Evolutionary conservation across 2,113 vertebrate species (phyloP).

Genomic region (Rafetus swinhoei): DNA sequence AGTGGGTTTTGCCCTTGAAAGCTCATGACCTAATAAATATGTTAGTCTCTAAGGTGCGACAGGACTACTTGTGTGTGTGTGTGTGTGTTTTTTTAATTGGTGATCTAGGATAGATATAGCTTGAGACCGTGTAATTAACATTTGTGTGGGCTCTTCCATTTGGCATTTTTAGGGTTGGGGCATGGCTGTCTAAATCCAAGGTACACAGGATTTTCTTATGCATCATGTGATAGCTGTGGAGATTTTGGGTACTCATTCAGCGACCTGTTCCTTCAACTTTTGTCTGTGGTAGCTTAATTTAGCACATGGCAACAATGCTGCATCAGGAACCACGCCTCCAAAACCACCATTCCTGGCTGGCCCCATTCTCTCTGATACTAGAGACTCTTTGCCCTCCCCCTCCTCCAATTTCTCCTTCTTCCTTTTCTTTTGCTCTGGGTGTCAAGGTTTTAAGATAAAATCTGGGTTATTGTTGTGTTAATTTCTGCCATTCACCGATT

Average conservation of each 20-base stretch:
- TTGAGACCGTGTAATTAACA: neutral
- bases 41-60: too few relatives aligned
- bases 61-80: too few relatives aligned
- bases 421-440: neutral
- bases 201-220: neutral
- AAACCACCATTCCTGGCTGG: neutral
- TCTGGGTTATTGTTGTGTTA: neutral
- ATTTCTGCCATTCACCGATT: neutral
- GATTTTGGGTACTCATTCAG: neutral
- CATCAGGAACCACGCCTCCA: neutral
- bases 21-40: too few relatives aligned
- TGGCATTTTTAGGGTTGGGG: neutral
- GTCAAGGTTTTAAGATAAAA: neutral
- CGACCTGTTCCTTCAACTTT: neutral
- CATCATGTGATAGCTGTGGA: neutral
- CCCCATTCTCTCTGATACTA: neutral
- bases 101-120: neutral
- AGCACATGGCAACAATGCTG: neutral
- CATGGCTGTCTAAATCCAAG: neutral
- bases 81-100: too few relatives aligned
- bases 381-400: too few relatives aligned
- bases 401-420: too few relatives aligned
- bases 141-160: neutral
- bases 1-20: too few relatives aligned
- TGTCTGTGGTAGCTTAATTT: neutral